A percentile compares a stretch with the other conserved stretches of the same genome.
Conservation (phyloP, 2,888 invertebrate genomes). For the Schrankia costaestrigalis region DNA sequence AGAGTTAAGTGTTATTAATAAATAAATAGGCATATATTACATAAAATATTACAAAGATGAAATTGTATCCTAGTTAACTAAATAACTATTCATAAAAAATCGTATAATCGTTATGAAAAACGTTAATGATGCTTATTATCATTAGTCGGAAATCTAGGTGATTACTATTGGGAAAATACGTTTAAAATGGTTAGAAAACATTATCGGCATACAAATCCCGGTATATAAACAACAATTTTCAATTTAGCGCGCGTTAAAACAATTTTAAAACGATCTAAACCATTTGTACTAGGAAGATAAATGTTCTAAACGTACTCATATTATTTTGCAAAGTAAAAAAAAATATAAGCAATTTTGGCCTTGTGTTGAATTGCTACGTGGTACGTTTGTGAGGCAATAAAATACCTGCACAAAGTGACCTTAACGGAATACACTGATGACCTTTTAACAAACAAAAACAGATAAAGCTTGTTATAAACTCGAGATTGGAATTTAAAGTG, state of each 20-base stretch:
- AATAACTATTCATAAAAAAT: too few species aligned
- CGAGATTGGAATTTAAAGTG: too few species aligned
- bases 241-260: conserved; percentile 18
- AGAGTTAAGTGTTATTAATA: too few species aligned
- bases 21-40: too few species aligned
- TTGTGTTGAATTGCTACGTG: conserved; percentile 68
- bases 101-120: too few species aligned
- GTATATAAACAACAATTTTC: background rate
- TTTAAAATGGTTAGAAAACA: background rate
- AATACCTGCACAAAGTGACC: conserved; percentile 70
- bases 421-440: conserved; percentile 67
- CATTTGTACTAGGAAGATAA: conserved; percentile 19
- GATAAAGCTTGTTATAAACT: conserved; percentile 55
- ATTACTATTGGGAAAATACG: conserved; percentile 17
- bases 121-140: background rate
- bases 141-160: conserved; percentile 1
- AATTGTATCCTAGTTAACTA: too few species aligned
- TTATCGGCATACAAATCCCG: background rate
- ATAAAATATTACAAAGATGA: too few species aligned
- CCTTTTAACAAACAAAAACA: conserved; percentile 57
- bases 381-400: conserved; percentile 67
- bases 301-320: too few species aligned
- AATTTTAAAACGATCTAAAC: conserved; percentile 13
- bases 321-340: conserved; percentile 49
- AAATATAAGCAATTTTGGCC: conserved; percentile 65